Base-by-base conservation (phyloP, 2,113 vertebrate genomes). In the Otis tarda region DNA sequence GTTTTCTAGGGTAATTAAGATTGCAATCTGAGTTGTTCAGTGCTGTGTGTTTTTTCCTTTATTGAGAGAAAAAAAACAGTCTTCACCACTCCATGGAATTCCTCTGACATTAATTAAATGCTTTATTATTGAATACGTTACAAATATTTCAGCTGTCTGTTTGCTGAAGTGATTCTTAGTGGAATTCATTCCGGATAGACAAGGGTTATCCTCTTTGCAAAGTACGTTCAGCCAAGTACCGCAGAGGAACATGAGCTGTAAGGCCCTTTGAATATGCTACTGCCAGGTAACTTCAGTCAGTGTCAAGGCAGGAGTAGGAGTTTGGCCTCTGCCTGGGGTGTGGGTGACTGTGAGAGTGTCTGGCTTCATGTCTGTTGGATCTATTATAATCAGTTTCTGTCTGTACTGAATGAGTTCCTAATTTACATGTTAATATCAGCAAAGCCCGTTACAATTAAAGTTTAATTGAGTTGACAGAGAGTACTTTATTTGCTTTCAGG, bases 161-260 rank as follows among this genome's bases (percentile, higher is more conserved):
- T 10, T 27, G 67, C 68, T 75, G 80, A 37, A 60, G 41, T 71
- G 7, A 16, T 35, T 89, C 39, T 53, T 23, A 2, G 19, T 31
- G 49, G 33, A 17, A 39, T 84, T 79, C 12, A 4, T 55, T 93
- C 6, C 16, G 64, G 45, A 9, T 14, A 53, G 64, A 64, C 30
- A 8, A 45, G 43, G 21, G 49, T 71, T 93, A 47, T 89, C 16
- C 31, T 56, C 82, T 81, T 76, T 53, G 31, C 35, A 59, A 12
- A 37, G 24, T 8, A 3, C 9, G 2, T 67, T 69, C 17, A 64
- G 68, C 24, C 37, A 43, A 45, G 31, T 82, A 7, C 28, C 8
- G 2, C 28, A 17, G 19, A 41, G 70, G 14, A 70, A 15, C 4
- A 6, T 1, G 0, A 12, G 21, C 10, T 53, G 13, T 25, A 30